Conservation (phyloP, 1,140 invertebrate genomes). For the Cydia amplana region DNA sequence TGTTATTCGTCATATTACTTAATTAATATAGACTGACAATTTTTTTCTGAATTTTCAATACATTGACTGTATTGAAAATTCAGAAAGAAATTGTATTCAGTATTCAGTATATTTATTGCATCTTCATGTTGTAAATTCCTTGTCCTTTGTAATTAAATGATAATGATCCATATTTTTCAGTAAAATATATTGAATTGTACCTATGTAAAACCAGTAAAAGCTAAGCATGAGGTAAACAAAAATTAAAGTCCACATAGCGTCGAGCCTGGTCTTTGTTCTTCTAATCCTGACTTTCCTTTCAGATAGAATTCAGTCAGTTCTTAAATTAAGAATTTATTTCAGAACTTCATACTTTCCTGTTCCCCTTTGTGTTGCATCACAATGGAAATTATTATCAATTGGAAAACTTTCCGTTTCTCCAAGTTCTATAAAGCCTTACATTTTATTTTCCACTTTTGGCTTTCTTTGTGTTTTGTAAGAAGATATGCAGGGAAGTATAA, state of each 20-base stretch:
- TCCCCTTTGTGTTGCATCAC: conserved; percentile 69
- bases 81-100: too few species aligned
- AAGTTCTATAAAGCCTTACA: conserved; percentile 59
- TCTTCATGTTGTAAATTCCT: not conserved
- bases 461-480: conserved; percentile 46
- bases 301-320: conserved; percentile 70
- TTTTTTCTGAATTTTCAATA: not conserved
- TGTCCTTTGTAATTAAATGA: not conserved
- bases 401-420: conserved; percentile 67
- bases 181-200: too few species aligned
- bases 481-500: conserved; percentile 32
- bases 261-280: conserved; percentile 62
- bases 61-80: too few species aligned
- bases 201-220: too few species aligned
- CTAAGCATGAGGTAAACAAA: conserved; percentile 44
- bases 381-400: conserved; percentile 76
- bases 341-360: conserved; percentile 69
- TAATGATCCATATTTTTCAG: not conserved
- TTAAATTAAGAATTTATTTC: conserved; percentile 76
- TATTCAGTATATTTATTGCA: too few species aligned
- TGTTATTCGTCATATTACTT: conserved; percentile 18
- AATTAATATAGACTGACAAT: conserved; percentile 16
- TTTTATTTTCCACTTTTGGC: conserved; percentile 59
- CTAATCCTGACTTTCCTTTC: conserved; percentile 68
- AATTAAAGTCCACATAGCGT: conserved; percentile 47